Evolutionary conservation across 2,113 vertebrate species (phyloP), one percentile per base, ranked within the genome.

Genomic region (Phyllostomus discolor): DNA sequence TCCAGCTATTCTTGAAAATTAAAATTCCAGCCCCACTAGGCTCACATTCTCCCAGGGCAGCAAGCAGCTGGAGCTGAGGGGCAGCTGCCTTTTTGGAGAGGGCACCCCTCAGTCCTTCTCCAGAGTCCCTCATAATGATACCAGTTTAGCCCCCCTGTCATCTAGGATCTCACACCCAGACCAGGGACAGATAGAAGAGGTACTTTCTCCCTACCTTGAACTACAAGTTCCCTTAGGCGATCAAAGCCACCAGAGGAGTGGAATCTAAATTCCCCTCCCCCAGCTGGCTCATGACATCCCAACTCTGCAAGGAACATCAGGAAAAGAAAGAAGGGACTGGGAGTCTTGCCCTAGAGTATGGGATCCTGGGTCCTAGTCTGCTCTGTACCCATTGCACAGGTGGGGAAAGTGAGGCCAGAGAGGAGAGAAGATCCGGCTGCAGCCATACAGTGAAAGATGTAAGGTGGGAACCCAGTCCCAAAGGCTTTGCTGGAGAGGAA

Each of bases 1-100:
- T 88, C 69, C 24, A 69, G 52, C 48, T 93, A 43, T 81, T 91
- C 64, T 89, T 90, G 69, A 66, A 94, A 94, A 70, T 24, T 90
- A 41, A 85, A 88, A 94, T 38, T 76, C 57, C 11, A 88, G 31
- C 73, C 38, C 26, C 11, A 59, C 19, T 67, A n/a, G 75, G 22
- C 54, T 83, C 57, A 35, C 14, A 2, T 43, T 90, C 43, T 85
- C 66, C 69, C 33, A 62, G 41, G 2, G 7, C 35, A 91, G 33
- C 28, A 35, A 11, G 31, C 38, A 66, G 28, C 48, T 81, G 24
- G 62, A 57, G 38, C 38, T 75, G 66, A 72, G n/a, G n/a, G 38
- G 10, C 54, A 52, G 33, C 50, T 70, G 43, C 33, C 76, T 67
- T 46, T 46, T 57, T 62, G 66, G 80, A n/a, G 26, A 64, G 62